Evolutionary conservation across 2,888 invertebrate genomes (phyloP).

Genomic region (Hydrotaea diabolus): DNA sequence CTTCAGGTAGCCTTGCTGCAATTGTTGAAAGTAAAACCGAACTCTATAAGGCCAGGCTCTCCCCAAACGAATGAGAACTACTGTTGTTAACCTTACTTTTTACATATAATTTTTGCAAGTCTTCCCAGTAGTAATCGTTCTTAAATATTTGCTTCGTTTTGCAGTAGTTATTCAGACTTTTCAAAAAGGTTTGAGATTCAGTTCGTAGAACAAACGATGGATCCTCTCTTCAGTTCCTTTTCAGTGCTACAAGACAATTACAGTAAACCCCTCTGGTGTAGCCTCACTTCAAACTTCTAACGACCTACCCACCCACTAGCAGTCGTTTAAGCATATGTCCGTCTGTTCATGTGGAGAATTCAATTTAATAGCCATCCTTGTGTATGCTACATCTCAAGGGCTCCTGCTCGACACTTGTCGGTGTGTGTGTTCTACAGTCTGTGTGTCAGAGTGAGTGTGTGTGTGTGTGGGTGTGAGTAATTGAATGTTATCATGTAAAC

Average conservation of each 20-base stretch:
- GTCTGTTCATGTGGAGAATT: not conserved
- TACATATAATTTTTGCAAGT: too few species aligned
- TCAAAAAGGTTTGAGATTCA: too few species aligned
- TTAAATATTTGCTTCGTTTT: too few species aligned
- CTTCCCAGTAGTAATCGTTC: too few species aligned
- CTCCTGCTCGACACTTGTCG: not conserved
- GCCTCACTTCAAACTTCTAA: not conserved
- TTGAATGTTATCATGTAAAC: constrained; percentile 37
- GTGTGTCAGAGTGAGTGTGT: not conserved
- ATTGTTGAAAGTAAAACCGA: too few species aligned
- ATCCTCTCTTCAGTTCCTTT: too few species aligned
- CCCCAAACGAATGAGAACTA: too few species aligned
- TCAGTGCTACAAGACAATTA: not conserved
- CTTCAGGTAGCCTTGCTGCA: too few species aligned
- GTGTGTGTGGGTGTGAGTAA: not conserved
- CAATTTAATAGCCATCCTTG: constrained; percentile 22
- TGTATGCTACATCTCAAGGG: not conserved
- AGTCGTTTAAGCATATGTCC: not conserved
- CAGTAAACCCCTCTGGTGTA: not conserved
- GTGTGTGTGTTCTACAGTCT: not conserved
- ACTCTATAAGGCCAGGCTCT: too few species aligned
- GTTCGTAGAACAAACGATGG: too few species aligned
- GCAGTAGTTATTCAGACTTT: too few species aligned
- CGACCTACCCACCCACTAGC: not conserved
- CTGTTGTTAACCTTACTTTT: too few species aligned